Base-by-base conservation (phyloP, 2,797 vertebrate species). In the Schizothorax lantsangensis region DNA sequence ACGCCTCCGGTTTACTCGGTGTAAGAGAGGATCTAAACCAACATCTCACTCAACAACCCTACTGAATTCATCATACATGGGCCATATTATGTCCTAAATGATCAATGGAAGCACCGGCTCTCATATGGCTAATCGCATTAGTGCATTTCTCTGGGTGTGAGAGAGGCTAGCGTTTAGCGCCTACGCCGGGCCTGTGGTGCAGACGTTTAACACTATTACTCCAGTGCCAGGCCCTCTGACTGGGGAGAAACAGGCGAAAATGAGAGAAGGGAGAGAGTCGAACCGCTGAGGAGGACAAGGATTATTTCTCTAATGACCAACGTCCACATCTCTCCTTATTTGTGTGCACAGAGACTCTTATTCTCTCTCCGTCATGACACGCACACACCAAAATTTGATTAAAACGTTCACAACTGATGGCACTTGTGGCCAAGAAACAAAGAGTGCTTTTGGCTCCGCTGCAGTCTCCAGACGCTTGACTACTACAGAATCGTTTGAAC, bases 161-260 rank as follows among this genome's bases (percentile, higher is more conserved):
- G 49, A 69, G 64, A 71, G 12, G 84, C 49, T 57, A 11, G 64
- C 30, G 43, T 88, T 88, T 88, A 84, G 81, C 81, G 33, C 88
- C 84, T 52, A 83, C 33, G 57, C 75, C 52, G 1, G 40, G 87
- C 84, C 74, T 74, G 66, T 54, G 38, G 84, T 82, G 52, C 38
- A 47, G 54, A 52, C 40, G 36, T 86, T 88, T 88, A 86, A 86
- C 81, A 86, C 87, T 4, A 84, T 80, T 81, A 85, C 66, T 59
- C 33, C 84, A 45, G n/a, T n/a, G 49, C 84, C 84, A 85, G 62
- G 47, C 43, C 40, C 66, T 82, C 84, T 49, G 84, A 43, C 84
- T 69, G 88, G 47, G 43, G 54, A 38, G 69, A 62, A 73, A 84
- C 21, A 43, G 57, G 11, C 30, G 36, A 79, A 73, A 80, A 73